A percentile compares a stretch with the other conserved stretches of the same genome.
These are phyloP conservation scores for Parnassius smintheus DNA, from an alignment of 2,888 invertebrate genomes.

Conservation along the genomic window DNA sequence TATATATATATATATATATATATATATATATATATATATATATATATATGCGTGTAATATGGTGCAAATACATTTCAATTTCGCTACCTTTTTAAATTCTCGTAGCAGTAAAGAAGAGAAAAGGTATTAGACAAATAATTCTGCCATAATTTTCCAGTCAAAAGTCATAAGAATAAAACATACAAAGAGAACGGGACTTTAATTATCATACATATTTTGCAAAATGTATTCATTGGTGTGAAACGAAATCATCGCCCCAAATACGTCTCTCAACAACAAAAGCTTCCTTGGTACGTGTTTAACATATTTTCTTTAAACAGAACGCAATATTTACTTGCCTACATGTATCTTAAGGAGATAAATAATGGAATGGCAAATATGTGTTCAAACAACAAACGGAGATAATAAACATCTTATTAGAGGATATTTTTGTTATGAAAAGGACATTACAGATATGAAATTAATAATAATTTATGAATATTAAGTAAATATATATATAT, in stretches of 20 bases:
- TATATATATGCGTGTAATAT: constrained; percentile 48
- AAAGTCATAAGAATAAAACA: constrained; percentile 51
- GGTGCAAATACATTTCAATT: constrained; percentile 69
- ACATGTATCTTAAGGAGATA: constrained; percentile 63
- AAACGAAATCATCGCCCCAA: constrained; percentile 69
- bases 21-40: constrained; percentile 58
- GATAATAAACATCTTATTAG: constrained; percentile 42
- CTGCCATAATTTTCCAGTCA: constrained; percentile 45
- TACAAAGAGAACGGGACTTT: constrained; percentile 50
- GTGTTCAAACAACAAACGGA: constrained; percentile 50
- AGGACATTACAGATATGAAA: neutral
- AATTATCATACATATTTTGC: constrained; percentile 58
- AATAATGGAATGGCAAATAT: constrained; percentile 64
- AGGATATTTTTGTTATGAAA: constrained; percentile 34
- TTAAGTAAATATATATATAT: too few relatives aligned
- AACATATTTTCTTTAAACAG: constrained; percentile 69
- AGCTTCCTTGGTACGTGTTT: constrained; percentile 61
- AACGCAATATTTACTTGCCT: constrained; percentile 61
- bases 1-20: constrained; percentile 54
- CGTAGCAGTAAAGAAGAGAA: constrained; percentile 51
- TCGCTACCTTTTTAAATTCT: constrained; percentile 60
- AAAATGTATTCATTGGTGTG: constrained; percentile 69
- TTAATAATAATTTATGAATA: neutral
- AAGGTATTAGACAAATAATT: constrained; percentile 26
- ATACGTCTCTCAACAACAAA: constrained; percentile 70